phyloP scores from a whole-genome alignment of 2,888 invertebrate genomes.

The Eristalis intricaria region DNA sequence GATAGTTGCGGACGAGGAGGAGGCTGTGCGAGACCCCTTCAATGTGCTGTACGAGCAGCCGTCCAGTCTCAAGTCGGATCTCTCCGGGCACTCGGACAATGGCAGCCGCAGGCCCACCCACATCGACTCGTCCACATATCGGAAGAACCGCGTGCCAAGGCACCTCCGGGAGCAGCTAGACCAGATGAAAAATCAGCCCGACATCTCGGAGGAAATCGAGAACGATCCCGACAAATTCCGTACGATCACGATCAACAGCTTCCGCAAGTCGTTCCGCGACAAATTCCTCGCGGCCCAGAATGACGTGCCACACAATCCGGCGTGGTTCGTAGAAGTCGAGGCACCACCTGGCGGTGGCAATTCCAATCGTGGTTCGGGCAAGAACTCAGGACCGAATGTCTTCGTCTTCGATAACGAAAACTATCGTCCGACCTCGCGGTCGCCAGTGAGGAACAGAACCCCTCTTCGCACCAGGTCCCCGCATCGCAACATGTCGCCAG shows the following conservation, averaged over 20 bases:
- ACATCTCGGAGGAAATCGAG: constrained; percentile 74
- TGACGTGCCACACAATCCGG: constrained; percentile 79
- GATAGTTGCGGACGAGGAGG: constrained; percentile 75
- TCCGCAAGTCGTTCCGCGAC: constrained; percentile 80
- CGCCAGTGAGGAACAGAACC: constrained; percentile 76
- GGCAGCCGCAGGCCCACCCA: constrained; percentile 10
- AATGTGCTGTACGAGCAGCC: constrained; percentile 79
- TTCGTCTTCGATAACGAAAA: constrained; percentile 79
- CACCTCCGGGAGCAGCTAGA: constrained; percentile 78
- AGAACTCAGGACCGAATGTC: constrained; percentile 76
- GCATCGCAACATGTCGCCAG: constrained; percentile 71
- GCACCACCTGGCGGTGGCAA: constrained; percentile 53
- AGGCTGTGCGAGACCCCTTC: constrained; percentile 79
- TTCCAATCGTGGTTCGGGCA: constrained; percentile 30
- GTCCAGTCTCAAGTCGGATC: constrained; percentile 74
- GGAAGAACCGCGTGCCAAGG: constrained; percentile 77
- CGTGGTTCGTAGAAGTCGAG: constrained; percentile 81
- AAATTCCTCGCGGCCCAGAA: constrained; percentile 78
- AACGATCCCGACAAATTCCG: constrained; percentile 77
- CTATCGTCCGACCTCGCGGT: constrained; percentile 79
- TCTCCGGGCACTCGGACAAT: constrained; percentile 25
- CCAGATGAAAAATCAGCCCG: constrained; percentile 76
- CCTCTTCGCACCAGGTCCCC: constrained; percentile 50
- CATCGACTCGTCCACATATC: constrained; percentile 78
- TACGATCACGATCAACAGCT: constrained; percentile 79